Conservation (phyloP, 2,113 vertebrate genomes). For the Actenoides lindsayi region DNA sequence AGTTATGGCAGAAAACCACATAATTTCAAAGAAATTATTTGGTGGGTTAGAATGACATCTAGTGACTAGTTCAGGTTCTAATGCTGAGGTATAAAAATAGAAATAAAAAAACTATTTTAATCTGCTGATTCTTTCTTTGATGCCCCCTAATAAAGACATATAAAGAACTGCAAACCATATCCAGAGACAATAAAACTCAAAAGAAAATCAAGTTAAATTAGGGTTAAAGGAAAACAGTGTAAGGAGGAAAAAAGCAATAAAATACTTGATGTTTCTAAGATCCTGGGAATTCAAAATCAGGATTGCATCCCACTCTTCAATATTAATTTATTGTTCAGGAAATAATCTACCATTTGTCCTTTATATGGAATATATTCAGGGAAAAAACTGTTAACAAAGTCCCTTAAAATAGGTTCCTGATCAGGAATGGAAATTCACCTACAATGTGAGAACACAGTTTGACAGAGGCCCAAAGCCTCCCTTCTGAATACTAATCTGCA, state of each 20-base stretch:
- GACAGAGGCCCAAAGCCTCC: neutral
- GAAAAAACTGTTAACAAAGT: neutral
- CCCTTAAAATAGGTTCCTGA: neutral
- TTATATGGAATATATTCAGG: neutral
- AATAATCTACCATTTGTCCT: neutral
- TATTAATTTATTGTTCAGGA: neutral
- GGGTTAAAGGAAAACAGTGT: neutral
- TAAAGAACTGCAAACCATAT: neutral
- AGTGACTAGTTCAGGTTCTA: slow-evolving; percentile 51
- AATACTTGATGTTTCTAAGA: neutral
- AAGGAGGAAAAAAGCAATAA: neutral
- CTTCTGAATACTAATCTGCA: neutral
- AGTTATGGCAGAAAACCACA: neutral
- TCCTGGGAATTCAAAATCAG: neutral
- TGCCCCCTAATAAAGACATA: neutral
- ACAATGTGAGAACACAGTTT: neutral
- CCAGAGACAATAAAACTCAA: neutral
- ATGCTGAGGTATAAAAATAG: neutral
- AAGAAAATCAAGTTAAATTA: neutral
- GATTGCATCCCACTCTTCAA: neutral
- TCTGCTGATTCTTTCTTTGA: neutral
- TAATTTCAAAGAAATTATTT: slow-evolving; percentile 43
- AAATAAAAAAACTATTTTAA: neutral
- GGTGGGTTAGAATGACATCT: slow-evolving; percentile 69
- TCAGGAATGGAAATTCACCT: neutral